Base-by-base conservation (phyloP, 2,888 invertebrate species). In the Standfussiana lucernea region DNA sequence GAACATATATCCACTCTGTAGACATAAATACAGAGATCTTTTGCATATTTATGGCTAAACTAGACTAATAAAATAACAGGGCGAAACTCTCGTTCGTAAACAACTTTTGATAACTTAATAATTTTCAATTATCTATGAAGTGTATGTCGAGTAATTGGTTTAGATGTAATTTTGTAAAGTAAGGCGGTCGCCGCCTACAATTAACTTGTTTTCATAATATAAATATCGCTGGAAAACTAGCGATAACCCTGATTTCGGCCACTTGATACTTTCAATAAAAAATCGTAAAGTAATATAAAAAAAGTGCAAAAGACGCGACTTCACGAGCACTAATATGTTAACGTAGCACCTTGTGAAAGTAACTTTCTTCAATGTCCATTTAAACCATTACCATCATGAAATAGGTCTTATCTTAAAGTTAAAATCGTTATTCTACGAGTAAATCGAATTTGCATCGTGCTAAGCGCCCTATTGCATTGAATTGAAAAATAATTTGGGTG, bases 31-130 rank as follows among this genome's bases (percentile, higher is more conserved):
- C 5, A 80, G 18, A 62, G 42, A 42, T 80, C 32, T 28, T 75
- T 73, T 59, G 13, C 76, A 83, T 84, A 76, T 80, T 76, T 72
- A 84, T 71, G 53, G 32, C 35, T 73, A 64, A 75, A 70, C 40
- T 70, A 50, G 37, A 37, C 45, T 28, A 72, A 75, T 73, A 71
- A 73, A 84, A 82, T 76, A 68, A 37, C 69, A 73, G 65, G 72
- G 35, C 35, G 18, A 64, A 53, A 56, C 72, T 75, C 67, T 66
- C 59, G 32, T 53, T 18, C 15, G 67, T 86, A 86, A 86, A 86
- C 83, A 56, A 37, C 50, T 18, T 71, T 79, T 86, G 77, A 86
- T 86, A 81, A 83, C 86, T 86, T 86, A 87, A 86, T 86, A 74
- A 83, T 86, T 86, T 87, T 85, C 86, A 86, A 86, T 87, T 87